Evolutionary conservation across 2,888 invertebrate species (phyloP), one percentile per base, ranked within the genome.

Genomic region (Venusia cambrica): DNA sequence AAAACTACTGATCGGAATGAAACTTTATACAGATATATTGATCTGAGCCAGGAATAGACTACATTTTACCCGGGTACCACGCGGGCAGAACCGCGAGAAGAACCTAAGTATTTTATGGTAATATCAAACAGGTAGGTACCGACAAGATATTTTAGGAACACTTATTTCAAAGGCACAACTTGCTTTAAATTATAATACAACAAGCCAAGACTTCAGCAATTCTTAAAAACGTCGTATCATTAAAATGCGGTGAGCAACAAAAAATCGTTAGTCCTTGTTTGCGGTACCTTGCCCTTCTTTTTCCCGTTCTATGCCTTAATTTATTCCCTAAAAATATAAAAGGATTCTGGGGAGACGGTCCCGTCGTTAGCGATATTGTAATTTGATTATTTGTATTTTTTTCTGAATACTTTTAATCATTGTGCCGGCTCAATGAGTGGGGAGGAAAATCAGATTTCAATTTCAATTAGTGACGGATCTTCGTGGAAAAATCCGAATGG

Each of bases 301-400:
- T 64, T 72, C 69, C 73, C 72, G 73, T 72, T 76, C 66, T 71
- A 65, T 48, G 45, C 65, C 68, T 73, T 81, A 84, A 84, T 85
- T 85, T 83, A 83, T 84, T 80, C 81, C 73, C 73, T 70, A 80
- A 81, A 45, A 84, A 80, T 79, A 80, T 80, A 85, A 87, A 87
- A 87, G 87, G 87, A 87, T 87, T 84, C 75, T 66, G 72, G 70
- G 76, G 78, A 81, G 77, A 62, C 65, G 62, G 60, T 56, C 54
- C 63, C 80, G 71, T 81, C 81, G 88, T 88, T 88, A 88, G 81
- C 84, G 83, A 88, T 87, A 87, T 87, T 87, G 87, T 88, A 88
- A 88, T 88, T 88, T 84, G 81, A 87, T 88, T 87, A 87, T 87
- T 88, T 87, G 84, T 88, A 78, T 84, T 87, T 85, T 83, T 84